Conservation (phyloP, 2,888 invertebrate species). For the Sphaerophoria taeniata region DNA sequence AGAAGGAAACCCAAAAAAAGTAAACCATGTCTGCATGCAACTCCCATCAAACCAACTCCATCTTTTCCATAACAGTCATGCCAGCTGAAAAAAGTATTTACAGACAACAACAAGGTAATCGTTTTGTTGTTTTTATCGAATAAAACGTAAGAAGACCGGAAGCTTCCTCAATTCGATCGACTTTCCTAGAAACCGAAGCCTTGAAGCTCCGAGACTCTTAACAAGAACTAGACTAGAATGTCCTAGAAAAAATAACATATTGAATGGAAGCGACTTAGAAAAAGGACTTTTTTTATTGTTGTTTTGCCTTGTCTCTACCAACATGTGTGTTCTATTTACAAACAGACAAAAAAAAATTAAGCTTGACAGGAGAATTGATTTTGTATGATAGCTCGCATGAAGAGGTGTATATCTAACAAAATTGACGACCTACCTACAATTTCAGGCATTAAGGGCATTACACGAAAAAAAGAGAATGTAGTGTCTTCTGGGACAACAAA, state of each 20-base stretch:
- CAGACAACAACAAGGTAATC: background rate
- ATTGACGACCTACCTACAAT: slow-evolving; percentile 66
- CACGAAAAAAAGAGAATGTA: background rate
- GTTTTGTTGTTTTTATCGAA: slow-evolving; percentile 8
- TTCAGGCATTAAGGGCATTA: slow-evolving; percentile 38
- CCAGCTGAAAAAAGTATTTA: background rate
- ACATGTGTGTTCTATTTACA: slow-evolving; percentile 43
- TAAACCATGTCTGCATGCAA: slow-evolving; percentile 62
- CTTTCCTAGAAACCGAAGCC: slow-evolving; percentile 9
- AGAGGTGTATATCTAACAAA: background rate
- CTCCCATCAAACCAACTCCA: background rate
- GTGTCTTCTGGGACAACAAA: slow-evolving; percentile 23
- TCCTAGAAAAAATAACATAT: slow-evolving; percentile 38
- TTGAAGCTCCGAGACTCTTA: slow-evolving; percentile 23
- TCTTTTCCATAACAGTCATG: background rate
- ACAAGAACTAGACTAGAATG: slow-evolving; percentile 1
- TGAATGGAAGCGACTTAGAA: slow-evolving; percentile 1
- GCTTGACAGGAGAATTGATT: slow-evolving; percentile 66
- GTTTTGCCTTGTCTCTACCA: background rate
- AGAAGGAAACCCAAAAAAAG: slow-evolving; percentile 21
- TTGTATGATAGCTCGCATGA: slow-evolving; percentile 24
- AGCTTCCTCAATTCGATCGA: slow-evolving; percentile 35
- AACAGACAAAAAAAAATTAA: background rate
- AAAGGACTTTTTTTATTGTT: background rate
- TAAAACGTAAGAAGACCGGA: slow-evolving; percentile 40